Conservation (phyloP, 1,140 invertebrate genomes). For the Periplaneta americana region DNA sequence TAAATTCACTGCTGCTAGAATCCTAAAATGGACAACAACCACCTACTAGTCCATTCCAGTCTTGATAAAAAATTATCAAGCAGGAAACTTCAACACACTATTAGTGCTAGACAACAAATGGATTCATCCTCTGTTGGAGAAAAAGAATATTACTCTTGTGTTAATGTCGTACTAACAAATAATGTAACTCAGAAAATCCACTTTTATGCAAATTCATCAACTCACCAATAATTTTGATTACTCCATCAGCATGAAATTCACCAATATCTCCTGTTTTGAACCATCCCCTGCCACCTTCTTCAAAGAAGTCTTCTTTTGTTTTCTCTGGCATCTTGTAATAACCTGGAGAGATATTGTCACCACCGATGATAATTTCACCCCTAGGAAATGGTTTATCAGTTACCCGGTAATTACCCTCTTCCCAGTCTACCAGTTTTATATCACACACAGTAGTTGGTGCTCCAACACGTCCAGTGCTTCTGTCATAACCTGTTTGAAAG, state of each 20-base stretch:
- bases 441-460: conserved; percentile 82
- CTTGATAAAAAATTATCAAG: too few relatives aligned
- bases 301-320: conserved; percentile 87
- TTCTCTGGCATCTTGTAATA: conserved; percentile 91
- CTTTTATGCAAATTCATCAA: too few relatives aligned
- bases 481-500: conserved; percentile 50
- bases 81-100: too few relatives aligned
- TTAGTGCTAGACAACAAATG: too few relatives aligned
- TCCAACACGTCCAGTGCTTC: conserved; percentile 79
- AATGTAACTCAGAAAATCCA: too few relatives aligned
- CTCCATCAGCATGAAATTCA: conserved; percentile 87
- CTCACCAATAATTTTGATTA: conserved; percentile 93
- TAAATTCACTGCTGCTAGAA: too few relatives aligned
- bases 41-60: too few relatives aligned
- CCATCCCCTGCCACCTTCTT: conserved; percentile 75
- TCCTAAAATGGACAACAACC: too few relatives aligned
- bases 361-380: conserved; percentile 91
- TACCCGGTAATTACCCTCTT: conserved; percentile 88
- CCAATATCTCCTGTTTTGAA: conserved; percentile 97
- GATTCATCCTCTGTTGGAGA: too few relatives aligned
- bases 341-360: conserved; percentile 83
- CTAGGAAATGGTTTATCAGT: conserved; percentile 86
- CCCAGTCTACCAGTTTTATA: conserved; percentile 88
- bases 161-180: too few relatives aligned
- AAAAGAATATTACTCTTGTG: too few relatives aligned